Evolutionary conservation across 2,113 vertebrate species (phyloP), one percentile per base, ranked within the genome.

Genomic region (Geococcyx californianus): DNA sequence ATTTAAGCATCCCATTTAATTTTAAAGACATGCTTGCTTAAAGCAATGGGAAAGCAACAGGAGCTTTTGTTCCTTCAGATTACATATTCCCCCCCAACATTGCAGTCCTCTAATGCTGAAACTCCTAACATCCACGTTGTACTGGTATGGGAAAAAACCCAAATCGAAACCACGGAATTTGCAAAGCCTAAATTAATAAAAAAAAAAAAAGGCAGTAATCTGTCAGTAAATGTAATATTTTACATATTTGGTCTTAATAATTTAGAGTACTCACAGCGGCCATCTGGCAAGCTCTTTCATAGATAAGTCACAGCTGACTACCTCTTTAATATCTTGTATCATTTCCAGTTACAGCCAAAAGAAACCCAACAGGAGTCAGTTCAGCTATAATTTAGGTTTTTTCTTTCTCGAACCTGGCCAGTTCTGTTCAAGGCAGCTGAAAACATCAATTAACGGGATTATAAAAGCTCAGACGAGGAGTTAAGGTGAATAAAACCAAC

Each of bases 241-340:
- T 63, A 93, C n/a, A 55, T 80, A 91, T 63, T 80, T 6, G 1
- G 31, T 31, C 85, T 90, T 70, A 94, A 95, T 91, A 95, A 94
- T 90, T 93, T 40, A 83, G 47, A 20, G 59, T 67, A 87, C 59
- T 94, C 33, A 34, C 1, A 73, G 87, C 14, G 3, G 70, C 68
- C 84, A 95, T 36, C 67, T 90, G 87, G 63, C 54, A 80, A 80
- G 59, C 63, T 74, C 63, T 94, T 90, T 59, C 87, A 93, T 84
- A 83, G 20, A 1, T 51, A 94, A 82, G 70, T 47, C 88, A 89
- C 36, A 91, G 84, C 51, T 83, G 59, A 87, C 67, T 59, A 38
- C 29, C 55, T 56, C 87, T 92, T 80, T 52, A 93, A 59, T 47
- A 75, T 55, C 79, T 29, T 63, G 20, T 17, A 83, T 77, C n/a